These are phyloP conservation scores for Cerastis leucographa DNA, from an alignment of 2,888 invertebrate genomes.

Conservation along the genomic window DNA sequence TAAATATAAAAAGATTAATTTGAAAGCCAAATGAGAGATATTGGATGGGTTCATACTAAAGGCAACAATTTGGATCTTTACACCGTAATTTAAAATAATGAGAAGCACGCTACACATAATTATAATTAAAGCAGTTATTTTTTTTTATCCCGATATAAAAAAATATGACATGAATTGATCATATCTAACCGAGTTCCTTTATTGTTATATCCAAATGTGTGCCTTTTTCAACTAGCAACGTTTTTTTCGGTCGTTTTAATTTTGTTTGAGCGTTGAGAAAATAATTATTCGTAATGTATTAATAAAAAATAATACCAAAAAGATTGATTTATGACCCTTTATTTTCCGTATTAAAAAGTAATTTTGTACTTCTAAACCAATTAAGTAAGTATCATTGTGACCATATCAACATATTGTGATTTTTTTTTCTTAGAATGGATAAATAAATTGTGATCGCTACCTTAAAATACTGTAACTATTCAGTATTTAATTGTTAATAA, in stretches of 20 bases:
- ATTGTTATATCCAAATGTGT: conserved; percentile 72
- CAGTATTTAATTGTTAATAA: conserved; percentile 26
- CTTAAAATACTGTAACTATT: conserved; percentile 25
- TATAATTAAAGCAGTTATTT: conserved; percentile 35
- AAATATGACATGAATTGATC: conserved; percentile 60
- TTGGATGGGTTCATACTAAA: conserved; percentile 29
- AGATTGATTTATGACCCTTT: conserved; percentile 19
- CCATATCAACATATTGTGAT: conserved; percentile 63
- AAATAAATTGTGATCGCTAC: conserved; percentile 41
- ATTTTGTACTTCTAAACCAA: conserved; percentile 37
- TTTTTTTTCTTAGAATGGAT: conserved; percentile 41
- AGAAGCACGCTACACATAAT: conserved; percentile 31
- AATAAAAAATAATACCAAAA: conserved; percentile 15
- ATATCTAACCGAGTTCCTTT: conserved; percentile 77
- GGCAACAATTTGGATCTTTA: conserved; percentile 25
- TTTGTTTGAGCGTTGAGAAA: conserved; percentile 16
- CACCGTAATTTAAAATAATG: conserved; percentile 34
- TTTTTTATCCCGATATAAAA: conserved; percentile 41
- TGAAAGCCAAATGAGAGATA: conserved; percentile 39
- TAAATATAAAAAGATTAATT: conserved; percentile 32
- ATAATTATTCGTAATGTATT: conserved; percentile 26
- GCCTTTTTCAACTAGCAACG: conserved; percentile 72
- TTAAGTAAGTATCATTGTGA: conserved; percentile 56
- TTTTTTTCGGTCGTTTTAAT: conserved; percentile 43
- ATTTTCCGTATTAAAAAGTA: conserved; percentile 31